Conservation (phyloP, 2,888 invertebrate species). For the Trisateles emortualis region DNA sequence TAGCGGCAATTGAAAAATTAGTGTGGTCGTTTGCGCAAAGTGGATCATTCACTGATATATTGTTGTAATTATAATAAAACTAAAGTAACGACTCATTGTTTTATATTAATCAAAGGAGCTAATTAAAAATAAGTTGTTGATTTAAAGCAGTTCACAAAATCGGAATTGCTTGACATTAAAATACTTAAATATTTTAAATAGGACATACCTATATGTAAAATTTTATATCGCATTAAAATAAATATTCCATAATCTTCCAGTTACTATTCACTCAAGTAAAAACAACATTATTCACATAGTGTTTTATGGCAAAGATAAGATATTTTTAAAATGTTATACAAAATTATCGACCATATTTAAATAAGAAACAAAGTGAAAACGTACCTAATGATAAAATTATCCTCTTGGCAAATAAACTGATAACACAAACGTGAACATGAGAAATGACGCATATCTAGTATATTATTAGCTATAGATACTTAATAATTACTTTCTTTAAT, state of each 20-base stretch:
- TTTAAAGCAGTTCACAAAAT: too few species aligned
- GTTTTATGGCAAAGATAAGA: constrained; percentile 3
- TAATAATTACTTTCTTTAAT: constrained; percentile 30
- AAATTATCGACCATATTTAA: constrained; percentile 9
- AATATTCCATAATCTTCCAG: too few species aligned
- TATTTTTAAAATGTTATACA: constrained; percentile 4
- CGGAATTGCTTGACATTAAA: too few species aligned
- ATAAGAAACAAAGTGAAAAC: constrained; percentile 26
- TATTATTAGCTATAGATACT: constrained; percentile 7
- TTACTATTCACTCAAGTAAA: background rate
- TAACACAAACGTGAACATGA: constrained; percentile 45
- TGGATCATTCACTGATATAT: constrained; percentile 1
- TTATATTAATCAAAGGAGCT: background rate
- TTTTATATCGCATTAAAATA: too few species aligned
- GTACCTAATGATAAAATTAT: constrained; percentile 39
- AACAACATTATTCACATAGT: background rate
- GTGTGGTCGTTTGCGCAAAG: background rate
- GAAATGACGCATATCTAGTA: constrained; percentile 29
- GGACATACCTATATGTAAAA: too few species aligned
- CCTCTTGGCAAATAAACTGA: constrained; percentile 43
- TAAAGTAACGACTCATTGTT: background rate
- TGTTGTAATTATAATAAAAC: background rate
- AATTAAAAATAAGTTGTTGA: background rate
- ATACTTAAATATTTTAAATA: too few species aligned
- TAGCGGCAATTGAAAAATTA: background rate